Percentiles rank a stretch among this genome's conserved stretches.
phyloP scores from a whole-genome alignment of 2,888 invertebrate genomes.

The Cerceris rybyensis region DNA sequence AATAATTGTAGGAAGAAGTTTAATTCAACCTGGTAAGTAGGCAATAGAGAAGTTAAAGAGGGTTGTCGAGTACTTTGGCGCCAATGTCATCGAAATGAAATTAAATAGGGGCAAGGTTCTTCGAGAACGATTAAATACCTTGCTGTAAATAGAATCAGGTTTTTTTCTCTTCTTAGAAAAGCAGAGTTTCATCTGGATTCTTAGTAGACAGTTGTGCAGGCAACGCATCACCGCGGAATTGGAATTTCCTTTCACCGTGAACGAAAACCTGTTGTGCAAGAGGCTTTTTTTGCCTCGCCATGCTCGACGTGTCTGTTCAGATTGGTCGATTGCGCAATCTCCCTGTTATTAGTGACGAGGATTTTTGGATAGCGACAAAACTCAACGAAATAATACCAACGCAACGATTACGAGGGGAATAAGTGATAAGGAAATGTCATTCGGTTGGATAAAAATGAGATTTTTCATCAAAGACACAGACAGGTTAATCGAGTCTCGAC shows the following conservation, averaged over 20 bases:
- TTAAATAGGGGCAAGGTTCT: background rate
- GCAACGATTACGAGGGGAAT: slow-evolving; percentile 6
- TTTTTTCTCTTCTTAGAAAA: slow-evolving; percentile 43
- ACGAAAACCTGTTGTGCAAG: slow-evolving; percentile 64
- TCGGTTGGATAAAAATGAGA: background rate
- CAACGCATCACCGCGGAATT: slow-evolving; percentile 62
- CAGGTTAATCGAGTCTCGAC: slow-evolving; percentile 19
- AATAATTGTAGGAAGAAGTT: background rate
- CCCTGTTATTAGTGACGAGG: slow-evolving; percentile 33
- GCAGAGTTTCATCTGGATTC: slow-evolving; percentile 51
- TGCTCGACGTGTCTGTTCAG: slow-evolving; percentile 21
- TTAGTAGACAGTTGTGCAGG: slow-evolving; percentile 36
- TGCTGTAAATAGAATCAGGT: slow-evolving; percentile 46
- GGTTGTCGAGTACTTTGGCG: no score
- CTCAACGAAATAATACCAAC: slow-evolving; percentile 12
- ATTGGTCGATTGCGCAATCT: slow-evolving; percentile 37
- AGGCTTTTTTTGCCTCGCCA: slow-evolving; percentile 34
- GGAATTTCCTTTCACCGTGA: slow-evolving; percentile 67
- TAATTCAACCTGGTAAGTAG: background rate
- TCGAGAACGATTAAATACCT: slow-evolving; percentile 35
- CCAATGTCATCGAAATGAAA: no score
- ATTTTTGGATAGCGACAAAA: slow-evolving; percentile 38
- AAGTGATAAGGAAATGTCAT: background rate
- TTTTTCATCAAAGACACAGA: background rate
- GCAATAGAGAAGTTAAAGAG: background rate